Base-by-base conservation (phyloP, 2,797 vertebrate genomes). In the Leuciscus waleckii region DNA sequence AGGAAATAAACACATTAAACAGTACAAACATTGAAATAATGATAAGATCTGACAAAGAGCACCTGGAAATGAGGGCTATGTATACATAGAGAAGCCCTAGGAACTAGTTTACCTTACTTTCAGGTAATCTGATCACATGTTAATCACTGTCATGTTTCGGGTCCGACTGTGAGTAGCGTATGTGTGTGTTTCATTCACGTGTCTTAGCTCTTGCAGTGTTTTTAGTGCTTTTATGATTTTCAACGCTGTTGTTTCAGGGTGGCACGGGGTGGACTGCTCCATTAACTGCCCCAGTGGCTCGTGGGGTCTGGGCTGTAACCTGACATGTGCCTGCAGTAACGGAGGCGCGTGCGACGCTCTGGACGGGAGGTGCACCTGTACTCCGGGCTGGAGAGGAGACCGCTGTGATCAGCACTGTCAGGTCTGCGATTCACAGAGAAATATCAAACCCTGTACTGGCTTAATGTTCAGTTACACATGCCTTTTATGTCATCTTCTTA, bases 241-340 rank as follows among this genome's bases (percentile, higher is more conserved):
- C n/a, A 39, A 7, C 14, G 17, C 37, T 39, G 51, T 46, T 74
- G 13, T 43, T 16, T 51, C 93, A 99, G 98, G 98, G 10, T 99
- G 98, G 98, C 96, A 98, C 2, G 98, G 98, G 1, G 96, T 98
- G 67, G 97, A 99, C 92, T 99, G 98, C 91, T 99, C 98, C 75
- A 97, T 98, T 92, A 96, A 96, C 92, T 99, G 98, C 70, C 97
- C 98, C 88, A 97, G 98, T 5, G 98, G 97, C 0, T 96, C 93
- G 0, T 99, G 98, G 98, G 98, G 98, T 79, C 94, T 97, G 89
- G 95, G 97, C 90, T 99, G 98, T 87, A 97, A 98, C 91, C 91
- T 95, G 67, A 97, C 96, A 4, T 99, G 98, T 79, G 93, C 91
- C 56, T 99, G 98, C 88, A 95, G 94, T 10, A 97, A 98, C 0